Evolutionary conservation across 2,888 invertebrate species (phyloP).

Genomic region (Erebia aethiops): DNA sequence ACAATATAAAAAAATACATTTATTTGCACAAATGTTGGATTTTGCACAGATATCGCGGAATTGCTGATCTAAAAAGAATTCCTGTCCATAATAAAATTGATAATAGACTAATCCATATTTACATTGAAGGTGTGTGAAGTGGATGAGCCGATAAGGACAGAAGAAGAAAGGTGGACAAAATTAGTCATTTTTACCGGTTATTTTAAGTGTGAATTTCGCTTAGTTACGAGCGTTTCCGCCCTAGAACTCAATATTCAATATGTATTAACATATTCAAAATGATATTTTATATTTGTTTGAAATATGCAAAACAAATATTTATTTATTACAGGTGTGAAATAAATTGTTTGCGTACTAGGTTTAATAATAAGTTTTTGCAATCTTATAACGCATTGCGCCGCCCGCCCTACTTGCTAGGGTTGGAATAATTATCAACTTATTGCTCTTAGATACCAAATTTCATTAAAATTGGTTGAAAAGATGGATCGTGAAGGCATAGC

Average conservation of each 20-base stretch:
- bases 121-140: slow-evolving; percentile 74
- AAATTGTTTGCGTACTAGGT: background rate
- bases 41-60: slow-evolving; percentile 52
- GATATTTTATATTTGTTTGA: slow-evolving; percentile 13
- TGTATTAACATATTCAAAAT: slow-evolving; percentile 1
- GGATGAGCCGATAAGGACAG: slow-evolving; percentile 72
- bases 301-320: slow-evolving; percentile 9
- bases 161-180: slow-evolving; percentile 60
- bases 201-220: slow-evolving; percentile 36
- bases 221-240: background rate
- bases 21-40: slow-evolving; percentile 76
- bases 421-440: background rate
- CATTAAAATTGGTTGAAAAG: too few relatives aligned
- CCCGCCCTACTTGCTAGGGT: background rate
- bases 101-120: slow-evolving; percentile 76
- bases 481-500: too few relatives aligned
- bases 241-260: background rate
- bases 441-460: too few relatives aligned
- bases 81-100: slow-evolving; percentile 70
- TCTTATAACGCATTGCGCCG: background rate
- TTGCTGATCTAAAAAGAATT: slow-evolving; percentile 63
- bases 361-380: background rate
- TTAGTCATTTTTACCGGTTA: slow-evolving; percentile 46
- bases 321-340: slow-evolving; percentile 5
- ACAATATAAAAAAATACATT: slow-evolving; percentile 48